These are phyloP conservation scores for Watersipora subatra DNA, from an alignment of 1,140 invertebrate species.

Conservation along the genomic window DNA sequence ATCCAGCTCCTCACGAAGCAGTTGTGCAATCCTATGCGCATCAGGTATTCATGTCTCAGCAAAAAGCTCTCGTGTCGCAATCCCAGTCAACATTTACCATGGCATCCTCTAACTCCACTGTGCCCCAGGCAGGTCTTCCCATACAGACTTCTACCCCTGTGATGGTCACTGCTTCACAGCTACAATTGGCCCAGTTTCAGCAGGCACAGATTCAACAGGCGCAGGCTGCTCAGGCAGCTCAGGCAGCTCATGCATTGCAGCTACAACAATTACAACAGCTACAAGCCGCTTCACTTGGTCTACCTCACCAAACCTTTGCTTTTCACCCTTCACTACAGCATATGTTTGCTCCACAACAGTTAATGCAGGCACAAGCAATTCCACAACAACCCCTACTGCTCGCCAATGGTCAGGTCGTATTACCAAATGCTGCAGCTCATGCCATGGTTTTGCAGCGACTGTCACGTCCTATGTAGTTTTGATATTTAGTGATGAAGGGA, in stretches of 20 bases:
- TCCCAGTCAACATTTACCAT: background rate
- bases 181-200: too few species aligned
- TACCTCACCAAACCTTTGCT: background rate
- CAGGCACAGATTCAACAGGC: background rate
- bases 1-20: constrained; percentile 3
- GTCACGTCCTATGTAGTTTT: background rate
- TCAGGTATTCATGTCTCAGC: constrained; percentile 4
- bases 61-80: background rate
- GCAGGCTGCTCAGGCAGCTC: background rate
- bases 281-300: background rate
- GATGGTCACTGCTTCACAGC: background rate
- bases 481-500: too few species aligned
- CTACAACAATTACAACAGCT: background rate
- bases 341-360: background rate
- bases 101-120: background rate
- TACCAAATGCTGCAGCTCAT: background rate
- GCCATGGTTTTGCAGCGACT: background rate
- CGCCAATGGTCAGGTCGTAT: background rate
- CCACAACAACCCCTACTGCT: background rate
- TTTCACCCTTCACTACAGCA: background rate
- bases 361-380: background rate
- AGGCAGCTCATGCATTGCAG: background rate
- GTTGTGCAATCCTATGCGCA: background rate
- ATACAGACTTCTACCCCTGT: background rate
- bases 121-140: background rate